These are phyloP conservation scores for Lepidochrysops patricia DNA, from an alignment of 2,888 invertebrate genomes.

Conservation along the genomic window DNA sequence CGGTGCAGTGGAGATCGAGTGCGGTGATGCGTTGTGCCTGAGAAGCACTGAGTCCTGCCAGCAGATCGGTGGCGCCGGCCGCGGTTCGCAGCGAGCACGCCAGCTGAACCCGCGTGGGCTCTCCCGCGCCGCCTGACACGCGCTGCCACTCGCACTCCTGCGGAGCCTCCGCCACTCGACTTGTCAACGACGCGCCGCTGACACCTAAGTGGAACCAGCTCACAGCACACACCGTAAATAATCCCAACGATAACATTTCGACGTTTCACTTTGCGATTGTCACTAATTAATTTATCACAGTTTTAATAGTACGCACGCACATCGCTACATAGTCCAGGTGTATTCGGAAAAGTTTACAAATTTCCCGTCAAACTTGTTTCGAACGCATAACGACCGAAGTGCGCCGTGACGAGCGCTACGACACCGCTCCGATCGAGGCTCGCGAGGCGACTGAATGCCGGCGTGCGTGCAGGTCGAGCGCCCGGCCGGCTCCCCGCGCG, in stretches of 20 bases:
- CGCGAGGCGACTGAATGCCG: constrained; percentile 57
- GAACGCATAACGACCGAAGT: constrained; percentile 65
- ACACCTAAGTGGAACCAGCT: constrained; percentile 55
- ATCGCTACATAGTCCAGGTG: constrained; percentile 61
- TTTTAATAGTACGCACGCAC: constrained; percentile 57
- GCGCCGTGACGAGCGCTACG: constrained; percentile 35
- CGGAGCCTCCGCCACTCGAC: constrained; percentile 77
- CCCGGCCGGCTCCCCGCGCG: constrained; percentile 63
- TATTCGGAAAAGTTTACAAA: constrained; percentile 66
- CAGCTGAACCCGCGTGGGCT: constrained; percentile 73
- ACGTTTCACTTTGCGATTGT: constrained; percentile 64
- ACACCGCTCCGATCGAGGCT: constrained; percentile 42
- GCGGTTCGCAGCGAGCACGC: constrained; percentile 79
- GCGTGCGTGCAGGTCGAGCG: constrained; percentile 58
- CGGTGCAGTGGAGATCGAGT: constrained; percentile 80
- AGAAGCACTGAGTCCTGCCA: constrained; percentile 76
- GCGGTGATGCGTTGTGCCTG: constrained; percentile 82
- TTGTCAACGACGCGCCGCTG: constrained; percentile 62
- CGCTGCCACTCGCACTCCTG: constrained; percentile 83
- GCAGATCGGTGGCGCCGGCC: constrained; percentile 78
- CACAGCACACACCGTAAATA: constrained; percentile 55
- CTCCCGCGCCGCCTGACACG: constrained; percentile 68
- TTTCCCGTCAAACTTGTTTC: constrained; percentile 75
- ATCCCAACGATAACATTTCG: constrained; percentile 66
- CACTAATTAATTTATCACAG: constrained; percentile 67